Evolutionary conservation across 2,888 invertebrate genomes (phyloP), one percentile per base, ranked within the genome.

Genomic region (Philereme vetulata): DNA sequence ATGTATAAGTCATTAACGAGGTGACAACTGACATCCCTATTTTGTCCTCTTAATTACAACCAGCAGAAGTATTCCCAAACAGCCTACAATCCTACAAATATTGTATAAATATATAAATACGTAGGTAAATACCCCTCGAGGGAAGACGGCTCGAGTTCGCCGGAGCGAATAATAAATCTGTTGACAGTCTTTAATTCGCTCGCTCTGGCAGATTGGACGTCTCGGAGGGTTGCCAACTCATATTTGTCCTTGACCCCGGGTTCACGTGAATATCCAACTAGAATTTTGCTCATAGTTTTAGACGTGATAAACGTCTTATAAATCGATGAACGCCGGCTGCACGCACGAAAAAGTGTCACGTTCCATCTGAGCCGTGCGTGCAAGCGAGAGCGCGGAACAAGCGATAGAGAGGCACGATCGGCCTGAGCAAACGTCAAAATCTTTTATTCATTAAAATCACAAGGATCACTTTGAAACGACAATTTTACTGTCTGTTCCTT

Each of bases 131-230:
- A 77, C 71, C 74, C 80, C 85, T 80, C 85, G 56, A 59, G 72
- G 80, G 84, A 78, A 72, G 72, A 66, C 71, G 76, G 66, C 78
- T 76, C 74, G 80, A 66, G 81, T 82, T 88, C 91, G 88, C 78
- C 80, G 88, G 85, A 89, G 87, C 90, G 88, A 80, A 78, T 91
- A 90, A 90, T 90, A 90, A 91, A 90, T 86, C 86, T 90, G 91
- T 90, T 91, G 91, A 89, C 90, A 89, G 87, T 88, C 88, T 88
- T 88, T 91, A 90, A 90, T 90, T 90, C 84, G 78, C 80, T 77
- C 79, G 78, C 79, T 78, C 74, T 77, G 80, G 78, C 80, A 81
- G 76, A 65, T 65, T 64, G 69, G 67, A 67, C 66, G 64, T 40
- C 40, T 47, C 52, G 49, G 36, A 61, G 61, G 61, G 61, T 56